Conservation (phyloP, 2,888 invertebrate species). For the Chydorus sphaericus region DNA sequence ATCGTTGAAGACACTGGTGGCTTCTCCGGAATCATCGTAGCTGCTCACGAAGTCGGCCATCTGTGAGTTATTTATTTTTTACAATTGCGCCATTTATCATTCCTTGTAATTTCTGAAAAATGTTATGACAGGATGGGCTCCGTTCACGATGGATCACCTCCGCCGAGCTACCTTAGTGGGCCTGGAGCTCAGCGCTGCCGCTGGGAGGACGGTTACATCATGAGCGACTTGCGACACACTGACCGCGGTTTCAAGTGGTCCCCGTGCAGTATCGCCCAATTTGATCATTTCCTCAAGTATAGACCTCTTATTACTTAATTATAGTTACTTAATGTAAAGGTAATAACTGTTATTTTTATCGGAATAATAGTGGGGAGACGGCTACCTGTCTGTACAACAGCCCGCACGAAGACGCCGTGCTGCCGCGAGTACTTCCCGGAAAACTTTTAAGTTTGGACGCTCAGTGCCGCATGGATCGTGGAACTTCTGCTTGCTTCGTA, state of each 20-base stretch:
- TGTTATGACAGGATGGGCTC: conserved; percentile 58
- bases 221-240: conserved; percentile 85
- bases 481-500: conserved; percentile 69
- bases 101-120: background rate
- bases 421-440: conserved; percentile 77
- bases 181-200: conserved; percentile 87
- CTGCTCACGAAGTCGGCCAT: conserved; percentile 92
- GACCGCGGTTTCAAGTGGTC: conserved; percentile 93
- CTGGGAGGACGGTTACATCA: conserved; percentile 92
- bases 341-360: background rate
- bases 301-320: background rate
- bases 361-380: conserved; percentile 65
- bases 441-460: conserved; percentile 77
- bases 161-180: conserved; percentile 83
- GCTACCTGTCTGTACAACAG: conserved; percentile 85
- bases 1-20: conserved; percentile 94
- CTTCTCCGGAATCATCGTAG: conserved; percentile 90
- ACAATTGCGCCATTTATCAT: background rate
- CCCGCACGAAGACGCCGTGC: conserved; percentile 80
- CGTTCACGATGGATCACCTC: conserved; percentile 91
- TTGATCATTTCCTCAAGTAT: conserved; percentile 89
- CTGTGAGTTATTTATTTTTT: conserved; percentile 49
- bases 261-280: conserved; percentile 78
- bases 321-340: background rate
- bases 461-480: conserved; percentile 81